Percentiles rank a stretch among this genome's conserved stretches.
These are phyloP conservation scores for Channallabes apus DNA, from an alignment of 2,797 vertebrate species.

Conservation along the genomic window DNA sequence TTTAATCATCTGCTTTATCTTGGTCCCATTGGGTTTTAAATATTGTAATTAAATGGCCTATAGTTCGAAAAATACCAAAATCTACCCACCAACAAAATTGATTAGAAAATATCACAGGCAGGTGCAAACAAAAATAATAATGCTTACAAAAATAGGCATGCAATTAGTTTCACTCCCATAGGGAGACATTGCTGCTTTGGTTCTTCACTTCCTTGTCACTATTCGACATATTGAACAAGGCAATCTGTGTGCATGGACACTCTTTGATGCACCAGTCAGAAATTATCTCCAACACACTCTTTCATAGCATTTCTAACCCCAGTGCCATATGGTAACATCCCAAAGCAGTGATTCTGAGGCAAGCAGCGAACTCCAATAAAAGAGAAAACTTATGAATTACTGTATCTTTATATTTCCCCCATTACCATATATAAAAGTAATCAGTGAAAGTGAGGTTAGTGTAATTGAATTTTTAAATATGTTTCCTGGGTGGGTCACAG, in stretches of 20 bases:
- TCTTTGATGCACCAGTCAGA: conserved; percentile 10
- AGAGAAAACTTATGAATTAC: conserved; percentile 4
- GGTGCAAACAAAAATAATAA: background rate
- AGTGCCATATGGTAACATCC: conserved; percentile 26
- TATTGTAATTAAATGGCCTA: background rate
- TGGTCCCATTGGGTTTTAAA: no score
- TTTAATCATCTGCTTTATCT: background rate
- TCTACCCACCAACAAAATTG: no score
- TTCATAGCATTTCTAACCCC: conserved; percentile 16
- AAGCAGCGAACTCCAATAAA: background rate
- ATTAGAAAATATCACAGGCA: background rate
- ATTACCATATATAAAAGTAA: conserved; percentile 4
- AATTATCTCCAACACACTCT: conserved; percentile 30
- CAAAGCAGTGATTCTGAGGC: conserved; percentile 19
- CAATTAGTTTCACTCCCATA: background rate
- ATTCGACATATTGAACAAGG: background rate
- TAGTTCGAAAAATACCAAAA: background rate
- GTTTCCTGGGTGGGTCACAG: conserved; percentile 16
- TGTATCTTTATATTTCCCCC: background rate
- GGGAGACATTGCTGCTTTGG: background rate
- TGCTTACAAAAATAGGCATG: background rate
- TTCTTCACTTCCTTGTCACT: conserved; percentile 1
- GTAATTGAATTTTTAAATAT: conserved; percentile 27
- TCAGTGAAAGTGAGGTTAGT: conserved; percentile 20
- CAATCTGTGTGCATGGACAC: background rate